Conservation (phyloP, 2,888 invertebrate genomes). For the Orthosia incerta region DNA sequence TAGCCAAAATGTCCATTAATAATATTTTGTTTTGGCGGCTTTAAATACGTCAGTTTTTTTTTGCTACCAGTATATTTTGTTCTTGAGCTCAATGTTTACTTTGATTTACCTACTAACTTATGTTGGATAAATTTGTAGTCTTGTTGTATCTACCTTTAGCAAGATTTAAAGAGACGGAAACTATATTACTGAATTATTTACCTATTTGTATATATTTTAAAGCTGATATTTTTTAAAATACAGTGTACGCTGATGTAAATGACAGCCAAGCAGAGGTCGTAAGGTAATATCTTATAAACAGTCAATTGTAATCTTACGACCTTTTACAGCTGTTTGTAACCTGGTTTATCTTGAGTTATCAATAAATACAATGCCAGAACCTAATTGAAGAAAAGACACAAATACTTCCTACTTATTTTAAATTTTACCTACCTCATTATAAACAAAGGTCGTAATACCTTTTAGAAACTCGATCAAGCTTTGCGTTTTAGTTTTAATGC, state of each 20-base stretch:
- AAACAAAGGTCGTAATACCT: background rate
- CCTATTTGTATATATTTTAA: background rate
- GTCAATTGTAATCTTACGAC: background rate
- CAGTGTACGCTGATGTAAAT: background rate
- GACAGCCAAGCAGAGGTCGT: background rate
- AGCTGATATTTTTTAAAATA: background rate
- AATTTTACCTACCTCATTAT: background rate
- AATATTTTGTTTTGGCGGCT: background rate
- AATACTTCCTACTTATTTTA: too few relatives aligned
- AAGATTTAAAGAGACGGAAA: background rate
- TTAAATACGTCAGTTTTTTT: too few relatives aligned
- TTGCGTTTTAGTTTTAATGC: background rate
- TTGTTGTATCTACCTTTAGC: too few relatives aligned
- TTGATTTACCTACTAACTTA: too few relatives aligned
- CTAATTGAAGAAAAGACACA: background rate
- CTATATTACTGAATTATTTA: background rate
- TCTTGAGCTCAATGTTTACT: background rate
- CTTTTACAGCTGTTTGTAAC: background rate
- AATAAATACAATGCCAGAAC: background rate
- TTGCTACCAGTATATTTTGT: background rate
- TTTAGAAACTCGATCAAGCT: background rate
- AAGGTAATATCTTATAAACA: background rate
- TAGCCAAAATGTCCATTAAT: background rate
- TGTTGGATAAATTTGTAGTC: too few relatives aligned
- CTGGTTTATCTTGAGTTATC: too few relatives aligned